Evolutionary conservation across 1,140 invertebrate genomes (phyloP), one percentile per base, ranked within the genome.

Genomic region (Drosophila grimshawi): DNA sequence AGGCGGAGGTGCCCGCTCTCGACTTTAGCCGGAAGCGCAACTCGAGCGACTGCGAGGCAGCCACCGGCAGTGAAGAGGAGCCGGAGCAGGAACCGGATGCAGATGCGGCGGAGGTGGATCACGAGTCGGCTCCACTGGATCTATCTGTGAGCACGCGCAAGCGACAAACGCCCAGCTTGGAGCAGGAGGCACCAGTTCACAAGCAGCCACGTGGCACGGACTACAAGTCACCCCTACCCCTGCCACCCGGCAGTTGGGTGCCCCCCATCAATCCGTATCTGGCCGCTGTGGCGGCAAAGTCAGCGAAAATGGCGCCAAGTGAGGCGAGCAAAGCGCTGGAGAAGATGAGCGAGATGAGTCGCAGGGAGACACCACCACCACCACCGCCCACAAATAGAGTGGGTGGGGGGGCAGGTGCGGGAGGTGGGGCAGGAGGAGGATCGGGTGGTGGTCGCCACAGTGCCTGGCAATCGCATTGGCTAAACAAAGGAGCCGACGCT

Each of bases 381-480:
- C 65, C 83, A 3, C 69, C 83, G 8, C 56, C 76, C 1, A 65
- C 37, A 7, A 46, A 8, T 27, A 19, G 60, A 19, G 51, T 27
- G 3, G 3, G 55, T 33, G 1, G 35, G 3, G 35, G 35, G 7
- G 2, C 6, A 27, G 29, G 55, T 5, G 33, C 39, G 4, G 53
- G 27, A 33, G 32, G 30, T n/a, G 78, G 94, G 1, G 92, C 92
- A 5, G 41, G 48, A 3, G 51, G 8, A n/a, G 63, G 86, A 82
- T 80, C 93, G 0, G 92, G 92, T n/a, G 93, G 95, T 35, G 94
- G 95, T 19, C 93, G 96, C 5, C 96, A 97, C 91, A 97, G 96
- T 77, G 96, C 97, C 3, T 98, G 97, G 97, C 97, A 98, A 81
- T 98, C 97, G 1, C 97, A 98, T 80, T 98, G 97, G 98, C 93